Conservation (phyloP, 2,797 vertebrate genomes). For the Petrocephalus schoutedeni region DNA sequence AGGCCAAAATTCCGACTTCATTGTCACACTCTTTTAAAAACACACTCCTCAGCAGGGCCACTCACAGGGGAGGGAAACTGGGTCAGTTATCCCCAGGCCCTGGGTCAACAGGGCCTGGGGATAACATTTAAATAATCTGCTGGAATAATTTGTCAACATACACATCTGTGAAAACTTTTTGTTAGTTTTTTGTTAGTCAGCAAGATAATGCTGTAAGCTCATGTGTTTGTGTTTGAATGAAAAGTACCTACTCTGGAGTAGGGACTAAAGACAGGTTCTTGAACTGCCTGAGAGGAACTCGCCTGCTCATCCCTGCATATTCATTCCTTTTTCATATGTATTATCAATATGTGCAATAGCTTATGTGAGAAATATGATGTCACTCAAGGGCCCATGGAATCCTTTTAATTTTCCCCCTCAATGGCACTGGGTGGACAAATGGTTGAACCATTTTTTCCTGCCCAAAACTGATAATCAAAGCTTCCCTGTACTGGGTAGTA, state of each 20-base stretch:
- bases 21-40: not conserved
- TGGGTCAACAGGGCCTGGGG: too few species aligned
- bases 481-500: not conserved
- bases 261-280: not conserved
- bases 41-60: not conserved
- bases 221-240: not conserved
- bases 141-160: not conserved
- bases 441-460: not conserved
- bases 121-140: not conserved
- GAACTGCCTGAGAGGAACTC: not conserved
- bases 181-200: not conserved
- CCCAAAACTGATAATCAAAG: not conserved
- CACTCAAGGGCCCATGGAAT: too few species aligned
- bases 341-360: not conserved
- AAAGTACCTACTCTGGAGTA: not conserved
- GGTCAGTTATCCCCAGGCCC: not conserved
- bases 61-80: not conserved
- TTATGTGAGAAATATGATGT: not conserved
- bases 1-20: not conserved
- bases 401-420: not conserved
- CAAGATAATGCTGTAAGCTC: not conserved
- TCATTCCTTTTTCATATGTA: not conserved
- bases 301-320: too few species aligned
- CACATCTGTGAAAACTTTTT: too few species aligned
- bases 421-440: not conserved